Evolutionary conservation across 2,113 vertebrate genomes (phyloP).

Genomic region (Pampusana beccarii): DNA sequence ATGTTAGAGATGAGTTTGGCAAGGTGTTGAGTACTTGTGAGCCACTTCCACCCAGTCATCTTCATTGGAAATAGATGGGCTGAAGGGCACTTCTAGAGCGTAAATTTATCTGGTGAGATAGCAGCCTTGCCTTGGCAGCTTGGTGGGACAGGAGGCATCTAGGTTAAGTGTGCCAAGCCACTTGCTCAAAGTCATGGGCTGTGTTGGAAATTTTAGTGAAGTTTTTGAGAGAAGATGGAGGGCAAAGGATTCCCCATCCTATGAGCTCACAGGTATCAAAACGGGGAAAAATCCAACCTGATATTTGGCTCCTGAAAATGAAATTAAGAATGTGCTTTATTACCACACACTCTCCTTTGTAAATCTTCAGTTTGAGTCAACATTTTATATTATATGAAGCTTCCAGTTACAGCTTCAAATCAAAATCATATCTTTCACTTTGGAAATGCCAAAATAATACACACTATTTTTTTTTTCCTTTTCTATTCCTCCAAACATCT

Average conservation of each 20-base stretch:
- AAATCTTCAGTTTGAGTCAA: neutral
- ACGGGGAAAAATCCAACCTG: neutral
- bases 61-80: neutral
- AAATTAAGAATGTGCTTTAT: neutral
- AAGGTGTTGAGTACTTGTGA: neutral
- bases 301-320: neutral
- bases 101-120: neutral
- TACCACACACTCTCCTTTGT: neutral
- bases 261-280: neutral
- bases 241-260: neutral
- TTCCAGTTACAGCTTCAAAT: neutral
- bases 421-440: neutral
- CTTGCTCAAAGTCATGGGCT: neutral
- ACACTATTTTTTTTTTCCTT: neutral
- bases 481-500: neutral
- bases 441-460: neutral
- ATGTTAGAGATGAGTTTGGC: neutral
- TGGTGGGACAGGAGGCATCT: constrained; percentile 17
- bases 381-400: neutral
- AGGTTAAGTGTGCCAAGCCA: neutral
- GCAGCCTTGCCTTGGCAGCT: neutral
- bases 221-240: neutral
- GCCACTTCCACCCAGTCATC: neutral
- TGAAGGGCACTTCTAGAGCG: neutral
- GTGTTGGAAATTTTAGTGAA: neutral